Conservation (phyloP, 1,140 invertebrate species). For the Orius insidiosus region DNA sequence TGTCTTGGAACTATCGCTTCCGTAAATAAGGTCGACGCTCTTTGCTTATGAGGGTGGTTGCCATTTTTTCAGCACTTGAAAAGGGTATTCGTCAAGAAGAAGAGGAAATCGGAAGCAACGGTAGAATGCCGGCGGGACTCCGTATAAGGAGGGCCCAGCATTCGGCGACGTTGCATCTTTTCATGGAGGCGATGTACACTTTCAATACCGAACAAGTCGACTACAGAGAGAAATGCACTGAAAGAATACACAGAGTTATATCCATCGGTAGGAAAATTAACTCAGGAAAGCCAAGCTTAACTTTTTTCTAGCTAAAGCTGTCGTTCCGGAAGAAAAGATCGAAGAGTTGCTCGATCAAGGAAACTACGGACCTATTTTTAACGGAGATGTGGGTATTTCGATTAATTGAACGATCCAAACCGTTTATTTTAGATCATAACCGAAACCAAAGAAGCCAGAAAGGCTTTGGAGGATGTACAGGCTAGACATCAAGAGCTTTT, state of each 20-base stretch:
- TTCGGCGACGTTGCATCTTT: slow-evolving; percentile 19
- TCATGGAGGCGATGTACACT: slow-evolving; percentile 21
- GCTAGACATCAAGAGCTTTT: slow-evolving; percentile 21
- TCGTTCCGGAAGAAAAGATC: slow-evolving; percentile 21
- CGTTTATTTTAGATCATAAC: slow-evolving; percentile 21
- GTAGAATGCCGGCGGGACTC: slow-evolving; percentile 17
- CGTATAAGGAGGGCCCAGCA: slow-evolving; percentile 22
- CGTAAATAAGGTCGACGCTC: no score
- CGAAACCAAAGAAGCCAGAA: slow-evolving; percentile 21
- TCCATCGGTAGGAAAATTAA: slow-evolving; percentile 22
- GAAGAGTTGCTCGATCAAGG: slow-evolving; percentile 22
- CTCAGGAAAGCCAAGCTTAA: background rate
- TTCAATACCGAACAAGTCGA: slow-evolving; percentile 22
- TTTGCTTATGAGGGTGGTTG: background rate
- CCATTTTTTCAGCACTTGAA: slow-evolving; percentile 19
- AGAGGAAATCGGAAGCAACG: slow-evolving; percentile 18
- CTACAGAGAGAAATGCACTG: slow-evolving; percentile 22
- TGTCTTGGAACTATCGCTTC: no score
- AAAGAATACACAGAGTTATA: slow-evolving; percentile 21
- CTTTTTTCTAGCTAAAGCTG: slow-evolving; percentile 21
- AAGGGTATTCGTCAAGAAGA: slow-evolving; percentile 20
- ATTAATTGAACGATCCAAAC: no score
- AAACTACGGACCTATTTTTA: slow-evolving; percentile 22
- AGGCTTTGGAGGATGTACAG: slow-evolving; percentile 21
- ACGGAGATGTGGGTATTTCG: slow-evolving; percentile 21